These are phyloP conservation scores for Myiozetetes cayanensis DNA, from an alignment of 2,113 vertebrate species.

Conservation along the genomic window DNA sequence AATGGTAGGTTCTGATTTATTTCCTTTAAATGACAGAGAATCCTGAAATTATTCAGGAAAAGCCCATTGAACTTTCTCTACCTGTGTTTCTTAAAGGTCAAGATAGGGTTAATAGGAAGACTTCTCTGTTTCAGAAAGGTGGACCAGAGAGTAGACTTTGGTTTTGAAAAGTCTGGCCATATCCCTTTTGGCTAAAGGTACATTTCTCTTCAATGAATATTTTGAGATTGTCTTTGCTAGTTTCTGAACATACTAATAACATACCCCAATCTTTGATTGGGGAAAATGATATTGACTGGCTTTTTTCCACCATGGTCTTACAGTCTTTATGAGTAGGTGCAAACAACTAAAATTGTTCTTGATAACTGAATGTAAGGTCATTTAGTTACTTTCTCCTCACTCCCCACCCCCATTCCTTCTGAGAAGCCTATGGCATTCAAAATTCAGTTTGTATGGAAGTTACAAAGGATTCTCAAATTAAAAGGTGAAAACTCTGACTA, in stretches of 20 bases:
- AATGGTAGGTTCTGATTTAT: neutral
- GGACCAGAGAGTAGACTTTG: neutral
- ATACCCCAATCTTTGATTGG: neutral
- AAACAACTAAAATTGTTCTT: neutral
- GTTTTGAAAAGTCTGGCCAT: neutral
- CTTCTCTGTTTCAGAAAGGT: neutral
- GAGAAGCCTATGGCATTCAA: neutral
- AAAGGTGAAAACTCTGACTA: neutral
- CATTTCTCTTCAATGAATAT: neutral
- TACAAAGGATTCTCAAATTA: neutral
- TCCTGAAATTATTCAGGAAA: neutral
- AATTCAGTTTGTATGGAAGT: neutral
- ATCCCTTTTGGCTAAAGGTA: neutral
- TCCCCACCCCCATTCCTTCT: accelerated
- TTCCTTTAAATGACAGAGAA: neutral
- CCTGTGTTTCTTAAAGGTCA: neutral
- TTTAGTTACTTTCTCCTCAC: neutral
- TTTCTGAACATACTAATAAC: neutral
- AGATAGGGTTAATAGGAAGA: neutral
- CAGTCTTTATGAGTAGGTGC: neutral
- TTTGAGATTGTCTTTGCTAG: neutral
- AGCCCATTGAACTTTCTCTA: neutral
- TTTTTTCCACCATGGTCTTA: neutral
- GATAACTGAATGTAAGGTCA: neutral
- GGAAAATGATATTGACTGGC: accelerated